Base-by-base conservation (phyloP, 2,113 vertebrate species). In the Dipodomys stephensi region DNA sequence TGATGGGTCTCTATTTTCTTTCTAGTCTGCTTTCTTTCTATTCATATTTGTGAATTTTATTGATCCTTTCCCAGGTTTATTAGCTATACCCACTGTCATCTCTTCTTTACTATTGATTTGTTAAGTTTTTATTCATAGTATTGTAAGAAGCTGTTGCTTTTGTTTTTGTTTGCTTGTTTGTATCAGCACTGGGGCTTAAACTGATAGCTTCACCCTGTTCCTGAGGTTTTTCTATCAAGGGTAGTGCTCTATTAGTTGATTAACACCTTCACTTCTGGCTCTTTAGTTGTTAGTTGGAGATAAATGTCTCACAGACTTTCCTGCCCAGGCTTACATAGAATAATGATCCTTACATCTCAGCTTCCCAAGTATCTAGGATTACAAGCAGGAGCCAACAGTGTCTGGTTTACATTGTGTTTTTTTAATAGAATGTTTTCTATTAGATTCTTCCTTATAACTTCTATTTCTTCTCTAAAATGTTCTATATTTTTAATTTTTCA, bases 31-130 rank as follows among this genome's bases (percentile, higher is more conserved):
- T 72, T 72, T 92, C 20, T 19, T 46, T 92, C 74, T 87, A 27
- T 87, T 90, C 60, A 53, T 49, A 19, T 32, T 73, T 68, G 19
- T 83, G 28, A 67, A 32, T 79, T 71, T 71, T 84, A 3, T 76
- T 87, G 35, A 46, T 90, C 49, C 68, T 74, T 83, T 74, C 39
- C 90, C 92, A 92, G 79, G 67, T 80, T 87, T 53, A 67, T 4
- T 74, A 67, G 35, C 39, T 89, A 39, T 65, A 1, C 76, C n/a
- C n/a, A 82, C 60, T 91, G 25, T 73, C 73, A 87, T 79, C 69
- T 81, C 30, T 35, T 68, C 4, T 78, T 8, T 73, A 30, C 64
- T 72, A 44, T 44, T 85, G 19, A 88, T 32, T 64, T 7, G 72
- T 20, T 65, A 30, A 53, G 32, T 35, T 88, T 12, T 72, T 64